Conservation (phyloP, 2,797 vertebrate genomes). For the Phrynocephalus forsythii region DNA sequence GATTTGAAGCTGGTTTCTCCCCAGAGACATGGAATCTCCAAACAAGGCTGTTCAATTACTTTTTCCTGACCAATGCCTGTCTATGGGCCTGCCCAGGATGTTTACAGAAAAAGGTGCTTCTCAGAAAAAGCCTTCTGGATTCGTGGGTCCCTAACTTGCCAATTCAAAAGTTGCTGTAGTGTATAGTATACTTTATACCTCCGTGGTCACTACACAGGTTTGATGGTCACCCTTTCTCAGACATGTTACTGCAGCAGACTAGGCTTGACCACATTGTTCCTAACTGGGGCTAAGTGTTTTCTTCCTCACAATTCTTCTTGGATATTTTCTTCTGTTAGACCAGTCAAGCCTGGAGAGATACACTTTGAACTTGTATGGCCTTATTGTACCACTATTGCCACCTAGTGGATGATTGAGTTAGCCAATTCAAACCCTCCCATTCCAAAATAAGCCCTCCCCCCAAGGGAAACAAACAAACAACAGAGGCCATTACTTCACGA, state of each 20-base stretch:
- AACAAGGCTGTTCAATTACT: too few species aligned
- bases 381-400: constrained; percentile 25
- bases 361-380: not conserved
- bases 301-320: not conserved
- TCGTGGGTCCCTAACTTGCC: too few species aligned
- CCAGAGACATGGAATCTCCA: too few species aligned
- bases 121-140: too few species aligned
- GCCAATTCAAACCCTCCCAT: constrained; percentile 1
- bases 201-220: not conserved
- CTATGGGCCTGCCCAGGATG: too few species aligned
- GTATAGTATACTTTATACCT: too few species aligned
- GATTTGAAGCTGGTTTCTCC: too few species aligned
- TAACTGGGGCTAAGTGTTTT: too few species aligned
- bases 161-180: not conserved
- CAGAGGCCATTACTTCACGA: too few species aligned
- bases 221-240: not conserved
- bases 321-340: not conserved
- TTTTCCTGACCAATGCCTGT: too few species aligned
- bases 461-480: not conserved
- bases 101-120: too few species aligned
- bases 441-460: not conserved
- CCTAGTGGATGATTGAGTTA: constrained; percentile 10
- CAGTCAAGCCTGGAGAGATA: not conserved
- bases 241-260: not conserved
- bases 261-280: not conserved